These are phyloP conservation scores for Conger conger DNA, from an alignment of 2,113 vertebrate species.

Conservation along the genomic window DNA sequence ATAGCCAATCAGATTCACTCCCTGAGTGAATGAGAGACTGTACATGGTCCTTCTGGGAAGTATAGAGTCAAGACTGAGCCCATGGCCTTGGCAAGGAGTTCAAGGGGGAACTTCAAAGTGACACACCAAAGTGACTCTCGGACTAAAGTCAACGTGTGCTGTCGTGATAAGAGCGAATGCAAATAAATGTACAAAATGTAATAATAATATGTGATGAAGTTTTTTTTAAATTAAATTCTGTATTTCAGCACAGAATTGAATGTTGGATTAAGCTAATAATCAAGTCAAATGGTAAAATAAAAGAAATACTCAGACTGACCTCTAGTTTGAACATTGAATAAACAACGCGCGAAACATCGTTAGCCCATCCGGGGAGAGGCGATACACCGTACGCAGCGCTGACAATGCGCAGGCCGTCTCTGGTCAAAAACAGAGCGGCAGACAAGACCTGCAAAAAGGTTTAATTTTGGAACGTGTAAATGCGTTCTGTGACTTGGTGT, in stretches of 20 bases:
- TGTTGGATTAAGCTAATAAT: background rate
- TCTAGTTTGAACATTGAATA: background rate
- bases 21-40: background rate
- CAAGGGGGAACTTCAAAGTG: background rate
- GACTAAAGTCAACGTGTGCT: too few relatives aligned
- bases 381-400: too few relatives aligned
- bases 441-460: background rate
- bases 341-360: background rate
- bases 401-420: background rate
- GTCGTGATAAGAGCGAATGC: too few relatives aligned
- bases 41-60: background rate
- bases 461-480: background rate
- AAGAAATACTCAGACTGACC: too few relatives aligned
- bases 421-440: background rate
- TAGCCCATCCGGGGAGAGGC: background rate
- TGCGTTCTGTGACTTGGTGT: background rate
- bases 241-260: background rate
- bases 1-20: background rate
- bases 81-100: background rate
- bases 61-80: background rate
- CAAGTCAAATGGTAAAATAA: background rate
- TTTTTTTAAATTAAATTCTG: background rate
- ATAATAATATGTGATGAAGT: background rate
- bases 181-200: too few relatives aligned
- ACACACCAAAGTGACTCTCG: background rate